Conservation (phyloP, 1,140 invertebrate species). For the Neomicropteryx cornuta region DNA sequence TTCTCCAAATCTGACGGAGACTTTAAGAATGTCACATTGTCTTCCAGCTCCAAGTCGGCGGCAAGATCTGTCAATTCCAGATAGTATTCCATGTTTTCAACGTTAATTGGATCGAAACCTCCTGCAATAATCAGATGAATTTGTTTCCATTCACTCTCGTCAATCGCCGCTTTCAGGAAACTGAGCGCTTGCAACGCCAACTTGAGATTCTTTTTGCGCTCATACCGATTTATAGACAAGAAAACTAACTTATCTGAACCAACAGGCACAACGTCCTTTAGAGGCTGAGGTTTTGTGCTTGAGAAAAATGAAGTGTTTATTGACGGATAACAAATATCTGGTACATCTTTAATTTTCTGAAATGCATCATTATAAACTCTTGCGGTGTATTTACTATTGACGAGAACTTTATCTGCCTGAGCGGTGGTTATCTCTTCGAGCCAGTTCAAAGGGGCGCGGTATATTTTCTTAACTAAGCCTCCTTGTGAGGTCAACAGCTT, state of each 20-base stretch:
- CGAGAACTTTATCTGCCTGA: slow-evolving; percentile 77
- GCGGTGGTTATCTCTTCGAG: slow-evolving; percentile 84
- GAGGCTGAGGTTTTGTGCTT: slow-evolving; percentile 35
- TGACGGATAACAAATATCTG: slow-evolving; percentile 89
- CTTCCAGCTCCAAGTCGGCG: slow-evolving; percentile 51
- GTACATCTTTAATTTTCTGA: slow-evolving; percentile 47
- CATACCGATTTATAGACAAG: slow-evolving; percentile 94
- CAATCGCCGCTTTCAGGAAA: slow-evolving; percentile 44
- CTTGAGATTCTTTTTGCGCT: slow-evolving; percentile 89
- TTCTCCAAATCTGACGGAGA: slow-evolving; percentile 83
- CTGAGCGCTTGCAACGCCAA: slow-evolving; percentile 75
- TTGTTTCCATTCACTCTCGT: slow-evolving; percentile 43
- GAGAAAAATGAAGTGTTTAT: slow-evolving; percentile 75
- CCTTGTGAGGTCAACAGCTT: slow-evolving; percentile 67
- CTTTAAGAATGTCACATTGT: slow-evolving; percentile 73
- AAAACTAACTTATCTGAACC: slow-evolving; percentile 54
- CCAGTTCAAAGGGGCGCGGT: slow-evolving; percentile 83
- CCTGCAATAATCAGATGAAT: slow-evolving; percentile 90
- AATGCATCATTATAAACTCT: slow-evolving; percentile 80
- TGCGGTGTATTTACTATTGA: slow-evolving; percentile 91
- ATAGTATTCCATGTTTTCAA: slow-evolving; percentile 85
- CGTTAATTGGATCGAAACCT: slow-evolving; percentile 85
- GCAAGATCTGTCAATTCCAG: slow-evolving; percentile 61
- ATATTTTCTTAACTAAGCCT: slow-evolving; percentile 62
- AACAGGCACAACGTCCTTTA: slow-evolving; percentile 36